Base-by-base conservation (phyloP, 2,888 invertebrate species). In the Parnassius mnemosyne region DNA sequence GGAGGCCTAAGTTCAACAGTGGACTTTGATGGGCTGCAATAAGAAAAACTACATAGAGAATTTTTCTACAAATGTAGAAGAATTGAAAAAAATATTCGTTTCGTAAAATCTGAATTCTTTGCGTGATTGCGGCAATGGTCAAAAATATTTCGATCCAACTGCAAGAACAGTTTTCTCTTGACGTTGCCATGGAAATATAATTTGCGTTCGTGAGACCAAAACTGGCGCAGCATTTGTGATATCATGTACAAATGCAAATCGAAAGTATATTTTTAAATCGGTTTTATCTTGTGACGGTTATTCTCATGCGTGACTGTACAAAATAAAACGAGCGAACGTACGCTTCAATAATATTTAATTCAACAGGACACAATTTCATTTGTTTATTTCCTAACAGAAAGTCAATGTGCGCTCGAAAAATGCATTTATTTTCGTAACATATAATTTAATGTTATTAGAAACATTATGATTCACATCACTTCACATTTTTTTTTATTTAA, bases 301-400 rank as follows among this genome's bases (percentile, higher is more conserved):
- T n/a, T 11, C 3, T 16, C 9, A 10, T 50, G 57, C 41, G 49
- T 50, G 57, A 49, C 42, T 47, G 13, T 50, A 16, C 16, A 10
- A 16, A 5, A 42, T 50, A 20, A 60, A 54, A 34, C 34, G 34
- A 34, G 34, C 34, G 34, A 34, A 7, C 34, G 5, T 34, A 34
- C 34, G 34, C 34, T 34, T 34, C 34, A 34, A 34, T 34, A 5
- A 34, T 1, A 34, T 7, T 34, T 34, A 25, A 7, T 34, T 34
- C 34, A 34, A 3, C 34, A 34, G 34, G 34, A 34, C 34, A 61
- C 42, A 50, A n/a, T 62, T 53, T 62, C 34, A 54, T 50, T 54
- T 53, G 46, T 50, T 53, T 34, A 50, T 62, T 62, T 62, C 61
- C 62, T 50, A 44, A 25, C 43, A 16, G 43, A 57, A 53, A 47